Base-by-base conservation (phyloP, 2,888 invertebrate genomes). In the Pammene fasciana region DNA sequence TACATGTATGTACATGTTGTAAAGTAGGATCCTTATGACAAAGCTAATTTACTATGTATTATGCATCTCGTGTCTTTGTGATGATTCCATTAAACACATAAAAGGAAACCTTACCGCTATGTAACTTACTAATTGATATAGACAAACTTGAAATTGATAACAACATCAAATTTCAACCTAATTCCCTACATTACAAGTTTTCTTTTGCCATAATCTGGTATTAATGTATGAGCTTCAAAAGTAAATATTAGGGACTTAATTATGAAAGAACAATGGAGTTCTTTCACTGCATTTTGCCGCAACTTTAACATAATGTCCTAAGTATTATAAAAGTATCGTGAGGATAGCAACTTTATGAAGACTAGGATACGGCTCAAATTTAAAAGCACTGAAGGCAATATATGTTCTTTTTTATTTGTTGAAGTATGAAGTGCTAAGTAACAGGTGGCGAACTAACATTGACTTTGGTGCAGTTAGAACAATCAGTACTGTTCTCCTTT, bases 181-280 rank as follows among this genome's bases (percentile, higher is more conserved):
- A 52, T 38, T 41, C 0, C 0, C 0, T 5, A 5, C 5, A 7
- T 5, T 0, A 9, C 18, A 62, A 62, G 62, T 10, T 8, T 26
- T 5, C 5, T 38, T 50, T 50, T 62, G 6, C 13, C 34, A 18
- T 48, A 1, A 38, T 13, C n/a, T n/a, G 8, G 7, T 16, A 3
- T 0, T 26, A 52, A 41, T 4, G 45, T 13, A 48, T 18, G 18
- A 61, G 61, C 38, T 61, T 52, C 11, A 41, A 38, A 34, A 41
- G 26, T 52, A 52, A 38, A 62, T 18, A 50, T 38, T 36, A 41
- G 10, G 9, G 13, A 61, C 38, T 18, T 50, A 61, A 34, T 50
- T 62, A 13, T 62, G 14, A 52, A 38, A 62, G 62, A 60, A 62
- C 62, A 62, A 62, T 41, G 62, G 26, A 18, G 62, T 62, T 62